Evolutionary conservation across 1,140 invertebrate species (phyloP).

Genomic region (Drosophila asahinai): DNA sequence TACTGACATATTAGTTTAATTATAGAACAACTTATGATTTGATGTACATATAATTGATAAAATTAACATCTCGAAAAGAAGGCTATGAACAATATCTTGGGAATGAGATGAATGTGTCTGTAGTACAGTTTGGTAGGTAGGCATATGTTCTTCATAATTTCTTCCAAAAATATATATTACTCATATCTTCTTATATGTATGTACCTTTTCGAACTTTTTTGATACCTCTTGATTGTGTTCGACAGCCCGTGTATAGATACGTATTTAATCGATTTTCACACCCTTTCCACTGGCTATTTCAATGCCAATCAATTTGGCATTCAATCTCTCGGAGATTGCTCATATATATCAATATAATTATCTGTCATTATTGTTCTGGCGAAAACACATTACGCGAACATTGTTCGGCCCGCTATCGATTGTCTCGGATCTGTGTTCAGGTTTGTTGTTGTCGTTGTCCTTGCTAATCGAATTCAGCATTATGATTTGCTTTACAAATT

Average conservation of each 20-base stretch:
- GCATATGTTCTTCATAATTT: neutral
- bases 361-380: constrained; percentile 68
- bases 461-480: constrained; percentile 54
- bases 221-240: neutral
- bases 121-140: neutral
- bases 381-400: constrained; percentile 56
- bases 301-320: constrained; percentile 58
- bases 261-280: constrained; percentile 48
- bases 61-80: too few relatives aligned
- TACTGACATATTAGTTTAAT: too few relatives aligned
- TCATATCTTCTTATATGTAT: too few relatives aligned
- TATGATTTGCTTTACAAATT: constrained; percentile 76
- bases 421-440: constrained; percentile 45
- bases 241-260: neutral
- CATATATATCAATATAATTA: constrained; percentile 65
- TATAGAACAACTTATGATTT: too few relatives aligned
- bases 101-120: too few relatives aligned
- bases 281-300: constrained; percentile 29
- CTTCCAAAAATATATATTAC: neutral
- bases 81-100: too few relatives aligned
- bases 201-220: too few relatives aligned
- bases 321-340: constrained; percentile 49
- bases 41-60: too few relatives aligned
- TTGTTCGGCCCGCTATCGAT: constrained; percentile 34
- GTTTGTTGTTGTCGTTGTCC: constrained; percentile 51